A percentile compares a stretch with the other conserved stretches of the same genome.
Conservation (phyloP, 2,888 invertebrate species). For the Myopa testacea region DNA sequence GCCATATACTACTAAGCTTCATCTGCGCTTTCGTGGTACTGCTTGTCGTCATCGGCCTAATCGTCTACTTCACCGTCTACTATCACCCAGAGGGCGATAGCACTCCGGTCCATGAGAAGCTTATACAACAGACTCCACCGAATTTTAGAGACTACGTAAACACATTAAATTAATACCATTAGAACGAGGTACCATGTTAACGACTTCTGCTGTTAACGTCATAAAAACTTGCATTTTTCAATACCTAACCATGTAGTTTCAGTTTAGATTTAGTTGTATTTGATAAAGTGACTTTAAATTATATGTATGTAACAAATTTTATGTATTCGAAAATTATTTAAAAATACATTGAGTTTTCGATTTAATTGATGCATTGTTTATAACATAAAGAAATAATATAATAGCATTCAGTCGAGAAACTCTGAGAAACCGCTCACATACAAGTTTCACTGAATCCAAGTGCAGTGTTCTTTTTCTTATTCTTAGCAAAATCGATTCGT, state of each 20-base stretch:
- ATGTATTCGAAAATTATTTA: not conserved
- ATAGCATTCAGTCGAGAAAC: too few relatives aligned
- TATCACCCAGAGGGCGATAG: constrained; percentile 53
- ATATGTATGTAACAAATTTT: not conserved
- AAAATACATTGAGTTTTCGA: not conserved
- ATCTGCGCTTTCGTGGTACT: constrained; percentile 56
- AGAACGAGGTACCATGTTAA: constrained; percentile 21
- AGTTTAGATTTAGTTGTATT: constrained; percentile 4
- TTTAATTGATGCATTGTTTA: too few relatives aligned
- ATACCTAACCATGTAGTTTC: not conserved
- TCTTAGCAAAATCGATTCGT: too few relatives aligned
- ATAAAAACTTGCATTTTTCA: not conserved
- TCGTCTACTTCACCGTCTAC: constrained; percentile 62
- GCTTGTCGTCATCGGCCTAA: constrained; percentile 59
- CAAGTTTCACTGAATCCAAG: too few relatives aligned
- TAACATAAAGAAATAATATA: too few relatives aligned
- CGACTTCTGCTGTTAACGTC: not conserved
- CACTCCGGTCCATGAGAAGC: constrained; percentile 32
- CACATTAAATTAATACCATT: constrained; percentile 45
- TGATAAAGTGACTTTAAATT: not conserved
- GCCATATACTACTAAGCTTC: constrained; percentile 57
- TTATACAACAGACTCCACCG: constrained; percentile 52
- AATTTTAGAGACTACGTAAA: constrained; percentile 59
- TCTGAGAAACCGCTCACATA: too few relatives aligned
- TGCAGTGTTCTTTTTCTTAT: too few relatives aligned